These are phyloP conservation scores for Cylas formicarius DNA, from an alignment of 1,140 invertebrate genomes.

Conservation along the genomic window DNA sequence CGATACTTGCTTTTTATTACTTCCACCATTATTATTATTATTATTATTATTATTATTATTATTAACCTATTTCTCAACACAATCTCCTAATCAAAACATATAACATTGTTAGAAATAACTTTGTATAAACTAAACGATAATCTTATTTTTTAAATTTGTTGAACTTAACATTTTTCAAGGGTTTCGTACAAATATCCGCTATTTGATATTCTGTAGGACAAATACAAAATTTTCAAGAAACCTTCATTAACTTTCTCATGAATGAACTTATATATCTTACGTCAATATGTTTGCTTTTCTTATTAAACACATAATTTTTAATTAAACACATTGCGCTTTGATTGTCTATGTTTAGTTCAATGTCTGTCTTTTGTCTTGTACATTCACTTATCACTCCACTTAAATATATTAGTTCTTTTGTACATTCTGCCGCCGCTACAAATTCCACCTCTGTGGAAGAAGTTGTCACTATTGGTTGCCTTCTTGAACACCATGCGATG, in stretches of 20 bases:
- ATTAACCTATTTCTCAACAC: no score
- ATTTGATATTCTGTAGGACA: slow-evolving; percentile 10
- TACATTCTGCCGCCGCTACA: slow-evolving; percentile 24
- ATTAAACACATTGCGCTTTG: slow-evolving; percentile 27
- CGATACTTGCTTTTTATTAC: no score
- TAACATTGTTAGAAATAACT: no score
- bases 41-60: no score
- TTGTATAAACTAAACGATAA: no score
- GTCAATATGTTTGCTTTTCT: slow-evolving; percentile 35
- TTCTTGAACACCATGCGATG: slow-evolving; percentile 25
- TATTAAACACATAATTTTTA: slow-evolving; percentile 22
- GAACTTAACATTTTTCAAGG: slow-evolving; percentile 9
- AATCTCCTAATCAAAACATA: no score
- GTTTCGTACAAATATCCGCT: slow-evolving; percentile 39
- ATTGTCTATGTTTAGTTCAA: slow-evolving; percentile 23
- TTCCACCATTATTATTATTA: no score
- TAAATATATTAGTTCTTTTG: slow-evolving; percentile 26
- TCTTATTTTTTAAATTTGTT: slow-evolving; percentile 3
- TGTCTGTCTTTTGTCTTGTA: slow-evolving; percentile 2
- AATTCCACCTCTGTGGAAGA: slow-evolving; percentile 36
- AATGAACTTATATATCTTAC: slow-evolving; percentile 35
- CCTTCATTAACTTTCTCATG: slow-evolving; percentile 17
- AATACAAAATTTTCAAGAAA: slow-evolving; percentile 8
- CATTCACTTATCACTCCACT: slow-evolving; percentile 10
- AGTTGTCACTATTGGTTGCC: slow-evolving; percentile 22